Conservation (phyloP, 64 coral and sea anemone genomes). For the Pocillopora verrucosa region DNA sequence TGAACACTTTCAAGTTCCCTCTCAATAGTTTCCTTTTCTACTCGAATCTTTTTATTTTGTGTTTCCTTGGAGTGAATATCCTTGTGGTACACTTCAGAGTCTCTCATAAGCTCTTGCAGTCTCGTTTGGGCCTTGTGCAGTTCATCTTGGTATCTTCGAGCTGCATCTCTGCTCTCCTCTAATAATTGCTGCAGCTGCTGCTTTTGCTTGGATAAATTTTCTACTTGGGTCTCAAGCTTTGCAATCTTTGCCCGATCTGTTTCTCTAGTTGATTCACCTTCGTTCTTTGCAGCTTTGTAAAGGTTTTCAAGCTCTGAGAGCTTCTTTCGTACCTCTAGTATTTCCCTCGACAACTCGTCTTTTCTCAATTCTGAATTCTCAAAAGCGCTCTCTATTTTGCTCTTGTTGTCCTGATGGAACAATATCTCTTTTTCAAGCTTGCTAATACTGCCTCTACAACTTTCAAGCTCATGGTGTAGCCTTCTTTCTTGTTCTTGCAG, state of each 20-base stretch:
- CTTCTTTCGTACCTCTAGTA: slow-evolving; percentile 73
- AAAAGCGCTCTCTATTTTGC: slow-evolving; percentile 41
- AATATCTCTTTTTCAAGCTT: slow-evolving; percentile 66
- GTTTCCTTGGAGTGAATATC: slow-evolving; percentile 60
- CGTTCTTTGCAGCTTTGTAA: slow-evolving; percentile 56
- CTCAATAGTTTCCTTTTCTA: slow-evolving; percentile 60
- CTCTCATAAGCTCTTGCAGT: slow-evolving; percentile 59
- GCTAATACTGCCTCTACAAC: slow-evolving; percentile 43
- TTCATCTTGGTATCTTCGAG: slow-evolving; percentile 51
- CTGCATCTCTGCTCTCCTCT: slow-evolving; percentile 45
- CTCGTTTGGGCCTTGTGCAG: slow-evolving; percentile 33
- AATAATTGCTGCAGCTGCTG: slow-evolving; percentile 57
- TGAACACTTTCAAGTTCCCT: slow-evolving; percentile 66
- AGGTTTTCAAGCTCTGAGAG: slow-evolving; percentile 65
- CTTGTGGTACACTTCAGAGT: slow-evolving; percentile 34
- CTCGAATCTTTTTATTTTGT: slow-evolving; percentile 64
- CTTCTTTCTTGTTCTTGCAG: slow-evolving; percentile 66
- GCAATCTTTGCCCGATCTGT: slow-evolving; percentile 65
- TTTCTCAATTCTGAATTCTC: slow-evolving; percentile 46
- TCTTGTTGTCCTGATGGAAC: slow-evolving; percentile 49
- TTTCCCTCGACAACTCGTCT: slow-evolving; percentile 69
- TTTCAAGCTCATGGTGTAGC: slow-evolving; percentile 50
- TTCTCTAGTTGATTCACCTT: slow-evolving; percentile 50
- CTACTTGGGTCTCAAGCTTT: slow-evolving; percentile 84
- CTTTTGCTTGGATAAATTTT: slow-evolving; percentile 70